Percentiles rank a stretch among this genome's conserved stretches.
These are phyloP conservation scores for Luscinia luscinia DNA, from an alignment of 2,797 vertebrate species.

Conservation along the genomic window DNA sequence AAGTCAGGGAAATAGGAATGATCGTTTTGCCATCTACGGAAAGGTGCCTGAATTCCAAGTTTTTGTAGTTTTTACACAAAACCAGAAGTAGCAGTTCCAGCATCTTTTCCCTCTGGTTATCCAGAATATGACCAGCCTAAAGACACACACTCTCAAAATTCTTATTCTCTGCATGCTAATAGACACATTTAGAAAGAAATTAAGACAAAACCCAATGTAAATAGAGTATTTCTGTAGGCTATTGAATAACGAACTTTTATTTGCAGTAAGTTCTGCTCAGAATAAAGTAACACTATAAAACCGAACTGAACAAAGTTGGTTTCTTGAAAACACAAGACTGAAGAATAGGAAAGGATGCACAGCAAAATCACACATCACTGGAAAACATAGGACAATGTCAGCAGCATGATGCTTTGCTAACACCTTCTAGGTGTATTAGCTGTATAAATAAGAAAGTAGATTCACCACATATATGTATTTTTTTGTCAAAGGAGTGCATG, in stretches of 20 bases:
- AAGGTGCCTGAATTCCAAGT: neutral
- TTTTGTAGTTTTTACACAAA: neutral
- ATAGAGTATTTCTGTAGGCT: neutral
- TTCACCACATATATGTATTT: neutral
- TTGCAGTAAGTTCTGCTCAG: slow-evolving; percentile 15
- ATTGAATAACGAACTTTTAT: slow-evolving; percentile 15
- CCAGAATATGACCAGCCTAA: neutral
- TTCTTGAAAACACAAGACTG: slow-evolving; percentile 21
- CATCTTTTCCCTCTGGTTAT: neutral
- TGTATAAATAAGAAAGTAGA: neutral
- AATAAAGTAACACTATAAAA: slow-evolving; percentile 43
- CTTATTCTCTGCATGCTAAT: neutral
- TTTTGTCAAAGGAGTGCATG: neutral
- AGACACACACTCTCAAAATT: neutral
- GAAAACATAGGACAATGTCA: neutral
- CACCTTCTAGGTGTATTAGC: neutral
- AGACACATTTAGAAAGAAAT: neutral
- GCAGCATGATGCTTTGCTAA: neutral
- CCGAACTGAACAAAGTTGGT: neutral
- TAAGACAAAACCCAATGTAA: neutral
- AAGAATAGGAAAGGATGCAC: neutral
- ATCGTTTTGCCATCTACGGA: neutral
- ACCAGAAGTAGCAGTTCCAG: neutral
- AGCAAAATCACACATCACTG: neutral
- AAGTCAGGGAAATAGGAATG: neutral